Conservation (phyloP, 1,140 invertebrate genomes). For the Zelostemma sp. region DNA sequence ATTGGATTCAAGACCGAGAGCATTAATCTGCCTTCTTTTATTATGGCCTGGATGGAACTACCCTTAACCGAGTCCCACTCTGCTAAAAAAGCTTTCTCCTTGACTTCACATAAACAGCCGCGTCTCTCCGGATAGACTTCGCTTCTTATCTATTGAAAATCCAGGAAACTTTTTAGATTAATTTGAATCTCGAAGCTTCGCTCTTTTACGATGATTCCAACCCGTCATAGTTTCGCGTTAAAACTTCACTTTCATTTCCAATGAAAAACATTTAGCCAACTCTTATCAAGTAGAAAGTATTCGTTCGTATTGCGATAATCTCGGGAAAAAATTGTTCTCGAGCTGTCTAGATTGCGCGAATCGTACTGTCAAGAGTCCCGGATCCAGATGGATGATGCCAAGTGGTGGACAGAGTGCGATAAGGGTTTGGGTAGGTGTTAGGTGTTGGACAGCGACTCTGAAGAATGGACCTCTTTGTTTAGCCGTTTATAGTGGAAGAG, state of each 20-base stretch:
- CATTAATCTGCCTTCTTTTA: slow-evolving; percentile 70
- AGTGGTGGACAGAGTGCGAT: slow-evolving; percentile 66
- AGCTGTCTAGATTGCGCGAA: slow-evolving; percentile 41
- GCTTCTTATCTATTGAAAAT: slow-evolving; percentile 13
- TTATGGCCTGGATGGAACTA: slow-evolving; percentile 52
- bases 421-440: slow-evolving; percentile 49
- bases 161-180: slow-evolving; percentile 2
- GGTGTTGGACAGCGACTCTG: slow-evolving; percentile 44
- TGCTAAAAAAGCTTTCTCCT: slow-evolving; percentile 27
- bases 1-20: slow-evolving; percentile 69
- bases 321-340: slow-evolving; percentile 1
- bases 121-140: slow-evolving; percentile 25
- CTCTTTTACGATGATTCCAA: too few species aligned
- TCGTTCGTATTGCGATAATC: too few species aligned
- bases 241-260: too few species aligned
- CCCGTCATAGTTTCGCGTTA: too few species aligned
- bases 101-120: slow-evolving; percentile 30
- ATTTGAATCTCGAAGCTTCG: background rate
- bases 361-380: slow-evolving; percentile 38
- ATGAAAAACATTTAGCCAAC: too few species aligned
- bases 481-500: slow-evolving; percentile 71
- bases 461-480: slow-evolving; percentile 71
- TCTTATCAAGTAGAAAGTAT: too few species aligned
- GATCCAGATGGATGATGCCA: slow-evolving; percentile 68
- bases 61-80: slow-evolving; percentile 24